phyloP scores from a whole-genome alignment of 2,797 vertebrate species.

The Dipus sagitta region DNA sequence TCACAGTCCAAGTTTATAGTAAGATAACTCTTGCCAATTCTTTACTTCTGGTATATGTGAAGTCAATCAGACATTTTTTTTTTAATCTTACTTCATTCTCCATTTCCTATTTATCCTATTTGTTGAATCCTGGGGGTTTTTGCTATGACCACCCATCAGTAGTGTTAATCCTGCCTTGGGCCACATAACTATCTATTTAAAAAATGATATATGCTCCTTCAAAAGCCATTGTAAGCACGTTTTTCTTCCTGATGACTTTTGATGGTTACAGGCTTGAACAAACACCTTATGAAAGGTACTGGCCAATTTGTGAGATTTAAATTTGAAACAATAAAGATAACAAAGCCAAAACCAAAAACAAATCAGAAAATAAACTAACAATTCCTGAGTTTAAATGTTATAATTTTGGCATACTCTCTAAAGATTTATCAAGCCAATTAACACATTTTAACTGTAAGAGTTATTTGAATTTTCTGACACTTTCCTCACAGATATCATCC shows the following conservation, averaged over 20 bases:
- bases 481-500: conserved; percentile 34
- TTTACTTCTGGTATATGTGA: conserved; percentile 64
- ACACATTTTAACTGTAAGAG: conserved; percentile 5
- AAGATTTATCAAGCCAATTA: conserved; percentile 54
- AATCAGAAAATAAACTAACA: background rate
- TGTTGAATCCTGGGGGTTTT: conserved; percentile 52
- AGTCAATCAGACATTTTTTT: conserved; percentile 69
- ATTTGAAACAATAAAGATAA: conserved; percentile 60
- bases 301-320: conserved; percentile 51
- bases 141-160: conserved; percentile 58
- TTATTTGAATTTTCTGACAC: conserved; percentile 19
- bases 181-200: conserved; percentile 61
- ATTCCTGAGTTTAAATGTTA: conserved; percentile 36
- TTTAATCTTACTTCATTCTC: conserved; percentile 63
- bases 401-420: background rate
- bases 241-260: conserved; percentile 58
- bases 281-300: conserved; percentile 18
- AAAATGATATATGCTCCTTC: conserved; percentile 53
- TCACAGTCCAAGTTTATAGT: background rate
- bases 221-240: conserved; percentile 26
- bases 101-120: conserved; percentile 65
- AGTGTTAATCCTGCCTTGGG: background rate
- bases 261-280: conserved; percentile 36
- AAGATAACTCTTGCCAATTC: conserved; percentile 31
- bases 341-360: background rate